These are phyloP conservation scores for Aethina tumida DNA, from an alignment of 1,140 invertebrate genomes.

Conservation along the genomic window DNA sequence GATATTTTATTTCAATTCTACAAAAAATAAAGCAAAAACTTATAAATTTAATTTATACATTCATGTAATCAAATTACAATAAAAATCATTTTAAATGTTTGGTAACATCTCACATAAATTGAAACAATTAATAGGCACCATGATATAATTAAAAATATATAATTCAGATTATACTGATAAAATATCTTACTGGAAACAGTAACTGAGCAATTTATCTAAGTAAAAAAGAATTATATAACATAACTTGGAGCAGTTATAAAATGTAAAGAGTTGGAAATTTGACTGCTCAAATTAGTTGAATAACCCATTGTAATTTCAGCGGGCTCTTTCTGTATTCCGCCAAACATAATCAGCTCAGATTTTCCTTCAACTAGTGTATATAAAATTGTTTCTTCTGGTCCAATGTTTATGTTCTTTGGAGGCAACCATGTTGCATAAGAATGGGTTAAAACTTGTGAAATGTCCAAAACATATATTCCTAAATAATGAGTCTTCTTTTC, in stretches of 20 bases:
- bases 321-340: conserved; percentile 75
- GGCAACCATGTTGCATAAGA: conserved; percentile 67
- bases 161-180: no score
- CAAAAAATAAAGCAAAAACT: no score
- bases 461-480: conserved; percentile 79
- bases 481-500: conserved; percentile 36
- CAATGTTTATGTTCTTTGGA: conserved; percentile 50
- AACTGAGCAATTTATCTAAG: conserved; percentile 2
- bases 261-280: conserved; percentile 71
- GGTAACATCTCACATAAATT: no score
- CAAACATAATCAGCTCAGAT: conserved; percentile 90
- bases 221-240: conserved; percentile 47
- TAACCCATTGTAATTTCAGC: conserved; percentile 40
- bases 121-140: no score
- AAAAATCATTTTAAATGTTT: no score
- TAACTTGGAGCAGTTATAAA: conserved; percentile 66
- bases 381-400: conserved; percentile 81
- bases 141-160: no score
- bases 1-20: no score
- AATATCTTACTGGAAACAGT: no score
- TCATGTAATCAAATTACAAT: no score
- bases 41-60: no score
- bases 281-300: conserved; percentile 35
- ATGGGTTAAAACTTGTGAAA: conserved; percentile 56
- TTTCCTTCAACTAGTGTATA: conserved; percentile 83